Base-by-base conservation (phyloP, 2,113 vertebrate genomes). In the Clarias macrocephalus region DNA sequence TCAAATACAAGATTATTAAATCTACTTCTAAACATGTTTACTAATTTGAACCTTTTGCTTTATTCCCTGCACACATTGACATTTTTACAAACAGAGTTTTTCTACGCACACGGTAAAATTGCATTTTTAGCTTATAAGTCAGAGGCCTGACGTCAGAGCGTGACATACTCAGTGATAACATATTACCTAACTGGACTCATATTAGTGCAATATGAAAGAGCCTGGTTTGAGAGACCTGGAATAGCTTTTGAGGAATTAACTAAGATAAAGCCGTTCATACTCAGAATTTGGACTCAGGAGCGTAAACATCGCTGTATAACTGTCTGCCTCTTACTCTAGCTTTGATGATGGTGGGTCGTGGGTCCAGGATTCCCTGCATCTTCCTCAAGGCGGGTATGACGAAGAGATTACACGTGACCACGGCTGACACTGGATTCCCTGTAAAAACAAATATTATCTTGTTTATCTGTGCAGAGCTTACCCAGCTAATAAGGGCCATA, bases 341-440 rank as follows among this genome's bases (percentile, higher is more conserved):
- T 97, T 99, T 99, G 95, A 99, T 99, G 93, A 99, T 99, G 90
- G 98, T 99, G 89, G 98, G 98, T 88, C 98, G 96, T 91, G 98
- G 98, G 96, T 99, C 98, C 95, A 99, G 93, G 94, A 99, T 99
- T 90, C 98, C 98, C 93, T 99, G 98, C 98, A 99, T 99, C 93
- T 99, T 99, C 95, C 98, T 98, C 95, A 99, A 95, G 89, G 98
- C 98, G 84, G 98, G 98, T 94, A 99, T 99, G 93, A 99, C 98
- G 93, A 99, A 99, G 94, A 99, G 98, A 95, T 99, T 99, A 96
- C 98, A 99, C 92, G 98, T 99, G 92, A 99, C 98, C 60, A 99
- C 98, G 77, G 98, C 98, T 87, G 98, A 99, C 92, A 99, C 98
- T 82, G 98, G 98, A 91, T 99, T 99, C 92, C 98, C 98, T 99